These are phyloP conservation scores for Stenotaenia linearis DNA, from an alignment of 2,888 invertebrate genomes.

Conservation along the genomic window DNA sequence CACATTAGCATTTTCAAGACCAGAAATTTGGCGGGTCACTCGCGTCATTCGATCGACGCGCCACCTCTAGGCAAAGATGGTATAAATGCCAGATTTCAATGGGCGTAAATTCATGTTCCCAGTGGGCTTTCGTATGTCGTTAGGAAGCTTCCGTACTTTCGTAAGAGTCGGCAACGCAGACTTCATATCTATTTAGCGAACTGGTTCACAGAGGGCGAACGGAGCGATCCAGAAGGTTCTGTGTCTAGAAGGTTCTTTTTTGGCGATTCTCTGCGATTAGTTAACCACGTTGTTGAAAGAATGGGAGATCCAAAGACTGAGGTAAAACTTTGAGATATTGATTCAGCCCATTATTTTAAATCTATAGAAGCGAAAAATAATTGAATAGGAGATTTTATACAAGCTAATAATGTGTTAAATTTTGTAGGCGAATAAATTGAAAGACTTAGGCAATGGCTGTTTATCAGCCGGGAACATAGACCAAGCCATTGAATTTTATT, in stretches of 20 bases:
- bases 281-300: background rate
- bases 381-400: background rate
- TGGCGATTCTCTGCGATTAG: background rate
- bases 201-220: background rate
- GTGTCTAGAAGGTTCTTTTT: background rate
- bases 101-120: no score
- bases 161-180: no score
- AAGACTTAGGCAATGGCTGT: constrained; percentile 81
- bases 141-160: no score
- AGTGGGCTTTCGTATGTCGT: no score
- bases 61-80: no score
- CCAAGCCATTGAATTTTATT: constrained; percentile 72
- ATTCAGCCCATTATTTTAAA: no score
- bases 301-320: background rate
- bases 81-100: no score
- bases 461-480: constrained; percentile 68
- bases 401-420: background rate
- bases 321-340: no score
- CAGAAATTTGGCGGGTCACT: no score
- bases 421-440: constrained; percentile 67
- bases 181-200: no score
- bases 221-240: background rate
- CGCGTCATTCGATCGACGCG: no score
- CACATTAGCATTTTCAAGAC: no score
- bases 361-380: background rate